A percentile compares a stretch with the other conserved stretches of the same genome.
phyloP scores from a whole-genome alignment of 2,113 vertebrate genomes.

The Herpetotheres cachinnans region DNA sequence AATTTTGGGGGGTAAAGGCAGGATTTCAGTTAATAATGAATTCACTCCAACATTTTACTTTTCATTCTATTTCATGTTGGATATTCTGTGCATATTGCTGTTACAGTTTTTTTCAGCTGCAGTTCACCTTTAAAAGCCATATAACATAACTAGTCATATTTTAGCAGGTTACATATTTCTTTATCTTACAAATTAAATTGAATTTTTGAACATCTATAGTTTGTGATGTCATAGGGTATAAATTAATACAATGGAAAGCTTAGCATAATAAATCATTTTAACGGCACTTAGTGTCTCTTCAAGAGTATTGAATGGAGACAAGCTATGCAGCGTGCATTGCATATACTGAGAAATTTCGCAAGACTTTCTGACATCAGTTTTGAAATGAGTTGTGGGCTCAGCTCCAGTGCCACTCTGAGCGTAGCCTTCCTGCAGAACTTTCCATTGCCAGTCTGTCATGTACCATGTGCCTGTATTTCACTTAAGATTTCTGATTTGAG shows the following conservation, averaged over 20 bases:
- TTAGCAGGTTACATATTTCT: neutral
- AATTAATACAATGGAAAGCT: slow-evolving; percentile 7
- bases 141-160: neutral
- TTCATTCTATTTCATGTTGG: neutral
- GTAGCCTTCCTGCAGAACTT: neutral
- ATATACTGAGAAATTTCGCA: neutral
- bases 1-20: neutral
- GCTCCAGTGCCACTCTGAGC: neutral
- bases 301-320: neutral
- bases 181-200: neutral
- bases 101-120: neutral
- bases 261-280: neutral
- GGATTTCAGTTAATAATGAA: neutral
- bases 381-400: neutral
- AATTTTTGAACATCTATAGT: neutral
- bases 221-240: neutral
- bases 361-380: neutral
- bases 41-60: neutral
- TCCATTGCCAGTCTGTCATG: neutral
- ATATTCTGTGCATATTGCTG: neutral
- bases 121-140: neutral
- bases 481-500: neutral
- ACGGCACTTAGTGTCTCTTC: neutral
- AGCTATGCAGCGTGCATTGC: neutral
- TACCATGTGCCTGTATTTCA: neutral